phyloP scores from a whole-genome alignment of 2,888 invertebrate species.

The Gastrophysa polygoni region DNA sequence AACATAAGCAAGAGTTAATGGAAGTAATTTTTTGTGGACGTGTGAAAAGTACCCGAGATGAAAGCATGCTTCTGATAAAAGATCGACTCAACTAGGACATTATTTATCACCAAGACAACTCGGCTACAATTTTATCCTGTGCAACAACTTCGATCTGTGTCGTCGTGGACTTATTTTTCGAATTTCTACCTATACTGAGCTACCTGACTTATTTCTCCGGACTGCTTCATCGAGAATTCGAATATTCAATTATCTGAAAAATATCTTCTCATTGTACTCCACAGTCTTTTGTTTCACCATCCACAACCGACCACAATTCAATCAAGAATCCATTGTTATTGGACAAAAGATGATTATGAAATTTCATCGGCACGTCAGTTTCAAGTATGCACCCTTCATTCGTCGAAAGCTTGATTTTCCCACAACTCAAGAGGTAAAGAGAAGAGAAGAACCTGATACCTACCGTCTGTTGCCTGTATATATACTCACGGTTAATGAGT shows the following conservation, averaged over 20 bases:
- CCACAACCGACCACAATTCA: slow-evolving; percentile 4
- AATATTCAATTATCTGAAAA: not conserved
- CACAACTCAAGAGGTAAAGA: not conserved
- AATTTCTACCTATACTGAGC: no score
- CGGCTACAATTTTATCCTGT: not conserved
- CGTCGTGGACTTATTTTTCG: no score
- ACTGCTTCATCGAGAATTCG: no score
- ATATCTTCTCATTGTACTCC: not conserved
- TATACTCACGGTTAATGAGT: slow-evolving; percentile 8
- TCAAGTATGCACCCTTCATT: slow-evolving; percentile 2
- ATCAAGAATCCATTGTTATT: slow-evolving; percentile 10
- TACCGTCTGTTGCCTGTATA: not conserved
- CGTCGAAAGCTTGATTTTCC: slow-evolving; percentile 1
- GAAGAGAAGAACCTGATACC: slow-evolving; percentile 13
- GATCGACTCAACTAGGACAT: not conserved
- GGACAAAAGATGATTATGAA: slow-evolving; percentile 8
- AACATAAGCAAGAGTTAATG: slow-evolving; percentile 6
- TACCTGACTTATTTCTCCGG: no score
- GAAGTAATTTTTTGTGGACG: slow-evolving; percentile 7
- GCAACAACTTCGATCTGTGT: no score
- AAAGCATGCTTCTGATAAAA: not conserved
- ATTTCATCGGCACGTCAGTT: slow-evolving; percentile 14
- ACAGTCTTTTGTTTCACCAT: not conserved
- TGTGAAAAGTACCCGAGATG: slow-evolving; percentile 1
- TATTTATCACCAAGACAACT: not conserved